phyloP scores from a whole-genome alignment of 2,888 invertebrate genomes.

The Acronicta aceris region DNA sequence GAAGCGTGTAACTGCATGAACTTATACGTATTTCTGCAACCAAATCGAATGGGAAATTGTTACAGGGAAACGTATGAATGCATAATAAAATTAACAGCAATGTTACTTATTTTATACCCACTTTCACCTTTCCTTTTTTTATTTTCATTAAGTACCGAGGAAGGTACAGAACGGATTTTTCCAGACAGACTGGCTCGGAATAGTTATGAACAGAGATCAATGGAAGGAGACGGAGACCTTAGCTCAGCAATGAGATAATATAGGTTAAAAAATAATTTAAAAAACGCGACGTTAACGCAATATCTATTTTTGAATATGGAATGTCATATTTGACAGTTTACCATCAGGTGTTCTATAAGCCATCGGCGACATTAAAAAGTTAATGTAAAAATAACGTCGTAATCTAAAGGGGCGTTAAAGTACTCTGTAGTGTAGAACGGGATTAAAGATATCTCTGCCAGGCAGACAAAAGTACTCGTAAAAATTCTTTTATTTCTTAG shows the following conservation, averaged over 20 bases:
- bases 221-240: too few relatives aligned
- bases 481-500: conserved; percentile 67
- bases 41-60: conserved; percentile 52
- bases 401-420: conserved; percentile 69
- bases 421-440: conserved; percentile 66
- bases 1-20: conserved; percentile 54
- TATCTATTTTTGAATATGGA: background rate
- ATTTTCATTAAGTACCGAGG: too few relatives aligned
- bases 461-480: conserved; percentile 70
- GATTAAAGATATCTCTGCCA: conserved; percentile 74
- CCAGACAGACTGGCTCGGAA: too few relatives aligned
- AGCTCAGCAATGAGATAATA: too few relatives aligned
- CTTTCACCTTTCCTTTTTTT: too few relatives aligned
- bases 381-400: conserved; percentile 66
- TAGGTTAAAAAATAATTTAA: too few relatives aligned
- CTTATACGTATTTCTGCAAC: conserved; percentile 41
- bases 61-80: conserved; percentile 31
- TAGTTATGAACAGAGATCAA: too few relatives aligned
- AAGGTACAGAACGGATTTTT: too few relatives aligned
- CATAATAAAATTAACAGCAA: conserved; percentile 21
- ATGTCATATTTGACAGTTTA: conserved; percentile 20
- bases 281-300: too few relatives aligned
- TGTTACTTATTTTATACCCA: conserved; percentile 3
- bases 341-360: conserved; percentile 33
- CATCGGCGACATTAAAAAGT: conserved; percentile 50